Evolutionary conservation across 2,888 invertebrate species (phyloP).

Genomic region (Sisyra nigra): DNA sequence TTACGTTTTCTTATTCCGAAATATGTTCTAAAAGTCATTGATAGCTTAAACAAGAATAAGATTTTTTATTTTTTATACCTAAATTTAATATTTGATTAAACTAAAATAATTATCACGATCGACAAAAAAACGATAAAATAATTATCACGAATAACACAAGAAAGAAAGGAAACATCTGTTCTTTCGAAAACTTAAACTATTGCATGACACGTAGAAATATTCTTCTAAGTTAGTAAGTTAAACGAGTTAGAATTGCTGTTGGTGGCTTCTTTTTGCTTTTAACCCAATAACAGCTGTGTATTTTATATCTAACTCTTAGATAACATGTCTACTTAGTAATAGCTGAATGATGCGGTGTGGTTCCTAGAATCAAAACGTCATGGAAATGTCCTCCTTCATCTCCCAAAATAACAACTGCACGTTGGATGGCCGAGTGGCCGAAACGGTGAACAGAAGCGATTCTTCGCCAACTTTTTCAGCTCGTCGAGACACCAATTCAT

Average conservation of each 20-base stretch:
- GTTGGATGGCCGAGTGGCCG: background rate
- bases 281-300: slow-evolving; percentile 2
- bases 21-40: too few relatives aligned
- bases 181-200: too few relatives aligned
- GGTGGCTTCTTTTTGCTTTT: slow-evolving; percentile 3
- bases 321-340: slow-evolving; percentile 9
- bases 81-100: too few relatives aligned
- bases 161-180: too few relatives aligned
- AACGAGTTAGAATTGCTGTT: background rate
- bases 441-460: background rate
- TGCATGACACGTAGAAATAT: too few relatives aligned
- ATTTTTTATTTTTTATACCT: too few relatives aligned
- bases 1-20: too few relatives aligned
- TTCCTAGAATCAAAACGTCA: slow-evolving; percentile 32
- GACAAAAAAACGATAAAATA: too few relatives aligned
- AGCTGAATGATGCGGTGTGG: slow-evolving; percentile 8
- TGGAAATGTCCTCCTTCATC: slow-evolving; percentile 54
- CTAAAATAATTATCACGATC: too few relatives aligned
- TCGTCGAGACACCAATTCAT: background rate
- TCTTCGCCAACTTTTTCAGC: background rate
- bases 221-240: too few relatives aligned
- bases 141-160: too few relatives aligned
- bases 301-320: slow-evolving; percentile 6
- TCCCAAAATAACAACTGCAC: slow-evolving; percentile 39
- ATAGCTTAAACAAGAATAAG: too few relatives aligned